Percentiles rank a stretch among this genome's conserved stretches.
Evolutionary conservation across 2,113 vertebrate species (phyloP).

Genomic region (Dendropsophus ebraccatus): DNA sequence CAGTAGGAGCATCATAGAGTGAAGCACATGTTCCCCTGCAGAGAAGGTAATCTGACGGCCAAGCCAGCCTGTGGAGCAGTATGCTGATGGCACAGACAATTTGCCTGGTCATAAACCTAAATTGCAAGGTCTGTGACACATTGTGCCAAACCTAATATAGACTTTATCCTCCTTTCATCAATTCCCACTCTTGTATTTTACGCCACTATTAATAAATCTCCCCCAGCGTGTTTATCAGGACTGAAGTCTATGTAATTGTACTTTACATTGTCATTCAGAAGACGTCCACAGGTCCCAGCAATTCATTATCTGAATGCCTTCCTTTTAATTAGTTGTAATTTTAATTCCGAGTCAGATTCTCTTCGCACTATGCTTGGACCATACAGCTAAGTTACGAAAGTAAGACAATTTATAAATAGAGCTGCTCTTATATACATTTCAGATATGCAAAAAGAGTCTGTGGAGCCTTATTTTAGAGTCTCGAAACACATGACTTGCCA

Average conservation of each 20-base stretch:
- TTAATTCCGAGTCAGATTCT: background rate
- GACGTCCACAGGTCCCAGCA: background rate
- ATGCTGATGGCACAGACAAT: no score
- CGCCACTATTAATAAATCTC: background rate
- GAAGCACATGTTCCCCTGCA: no score
- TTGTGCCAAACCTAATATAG: background rate
- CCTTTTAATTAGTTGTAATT: constrained; percentile 13
- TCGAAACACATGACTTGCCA: no score
- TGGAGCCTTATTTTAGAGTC: no score
- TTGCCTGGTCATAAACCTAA: background rate
- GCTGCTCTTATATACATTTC: no score
- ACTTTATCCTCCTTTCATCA: no score
- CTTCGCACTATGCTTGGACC: background rate
- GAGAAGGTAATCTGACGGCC: no score
- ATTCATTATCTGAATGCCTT: background rate
- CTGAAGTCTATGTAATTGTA: background rate
- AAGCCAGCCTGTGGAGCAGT: no score
- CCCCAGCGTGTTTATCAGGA: background rate
- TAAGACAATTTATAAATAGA: no score
- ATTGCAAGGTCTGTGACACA: background rate
- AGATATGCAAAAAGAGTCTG: no score
- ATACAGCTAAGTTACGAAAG: background rate
- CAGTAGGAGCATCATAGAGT: no score
- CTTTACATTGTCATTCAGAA: constrained; percentile 6
- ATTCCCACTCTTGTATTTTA: background rate